Base-by-base conservation (phyloP, 2,113 vertebrate genomes). In the Labeo catla region DNA sequence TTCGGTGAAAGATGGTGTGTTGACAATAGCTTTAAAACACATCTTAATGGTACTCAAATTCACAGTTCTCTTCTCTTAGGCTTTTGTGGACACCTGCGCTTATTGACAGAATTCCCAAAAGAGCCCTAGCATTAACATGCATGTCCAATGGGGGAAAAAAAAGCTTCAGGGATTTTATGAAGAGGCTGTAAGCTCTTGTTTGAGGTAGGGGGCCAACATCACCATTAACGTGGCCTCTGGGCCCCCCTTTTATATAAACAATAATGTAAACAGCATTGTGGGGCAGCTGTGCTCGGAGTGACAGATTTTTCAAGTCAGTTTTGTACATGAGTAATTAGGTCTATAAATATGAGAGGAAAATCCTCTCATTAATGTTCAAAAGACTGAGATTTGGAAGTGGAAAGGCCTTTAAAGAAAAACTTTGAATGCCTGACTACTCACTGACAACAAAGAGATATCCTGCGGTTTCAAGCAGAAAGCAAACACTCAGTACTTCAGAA, bases 241-340 rank as follows among this genome's bases (percentile, higher is more conserved):
- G 74, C 45, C 47, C 28, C 77, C 57, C 47, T 76, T 86, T 59
- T 57, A 84, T 52, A 87, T 68, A 23, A 52, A 82, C 73, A 63
- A 47, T 78, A 72, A 63, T 65, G 50, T 81, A 87, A 85, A 87
- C 28, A 45, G 36, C 45, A 84, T 45, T 77, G 28, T 19, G 10
- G 50, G 66, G 77, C 84, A 89, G 81, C 73, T 85, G 86, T 50
- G 57, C 79, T 52, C 65, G 47, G 45, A 70, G 39, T 84, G 49
- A 88, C 47, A 81, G 23, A 79, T 90, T 90, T 82, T 82, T 68
- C 84, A 88, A 50, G 72, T 63, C 61, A 88, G 84, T 76, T 86
- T 76, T 86, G 81, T 43, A 84, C 65, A 81, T 74, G 63, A 89
- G 81, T 81, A 89, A 89, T 89, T 84, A 90, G 49, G 78, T 83